A percentile compares a stretch with the other conserved stretches of the same genome.
These are phyloP conservation scores for Probaryconus sp. DNA, from an alignment of 1,140 invertebrate genomes.

Conservation along the genomic window DNA sequence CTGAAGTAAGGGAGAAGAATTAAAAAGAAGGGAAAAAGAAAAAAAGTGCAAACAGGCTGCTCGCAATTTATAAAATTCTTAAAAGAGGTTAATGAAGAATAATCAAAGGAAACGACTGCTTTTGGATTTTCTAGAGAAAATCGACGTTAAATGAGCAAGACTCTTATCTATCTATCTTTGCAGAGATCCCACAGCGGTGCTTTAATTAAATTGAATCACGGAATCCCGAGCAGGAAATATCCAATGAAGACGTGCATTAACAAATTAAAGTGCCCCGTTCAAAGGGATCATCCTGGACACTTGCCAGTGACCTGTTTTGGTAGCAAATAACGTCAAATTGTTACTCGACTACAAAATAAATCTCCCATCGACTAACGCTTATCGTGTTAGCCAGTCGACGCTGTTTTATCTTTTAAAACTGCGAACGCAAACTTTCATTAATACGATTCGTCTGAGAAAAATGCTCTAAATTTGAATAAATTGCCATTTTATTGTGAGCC, in stretches of 20 bases:
- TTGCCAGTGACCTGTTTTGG: constrained; percentile 66
- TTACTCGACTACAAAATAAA: constrained; percentile 31
- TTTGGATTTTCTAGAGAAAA: constrained; percentile 8
- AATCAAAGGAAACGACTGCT: neutral
- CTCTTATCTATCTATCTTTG: constrained; percentile 41
- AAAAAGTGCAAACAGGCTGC: too few relatives aligned
- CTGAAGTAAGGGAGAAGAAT: too few relatives aligned
- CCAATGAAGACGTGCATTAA: constrained; percentile 74
- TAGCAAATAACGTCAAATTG: constrained; percentile 43
- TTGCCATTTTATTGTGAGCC: neutral
- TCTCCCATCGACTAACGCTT: constrained; percentile 6
- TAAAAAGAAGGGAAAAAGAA: too few relatives aligned
- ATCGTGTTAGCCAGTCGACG: too few relatives aligned
- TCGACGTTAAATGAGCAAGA: constrained; percentile 42
- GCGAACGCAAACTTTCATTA: constrained; percentile 3
- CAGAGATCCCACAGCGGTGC: constrained; percentile 65
- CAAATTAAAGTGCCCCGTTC: constrained; percentile 72
- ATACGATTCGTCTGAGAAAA: constrained; percentile 6
- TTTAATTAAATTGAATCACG: constrained; percentile 75
- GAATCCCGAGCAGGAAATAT: constrained; percentile 73
- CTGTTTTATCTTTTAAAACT: neutral
- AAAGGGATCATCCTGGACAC: constrained; percentile 67
- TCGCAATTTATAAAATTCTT: neutral
- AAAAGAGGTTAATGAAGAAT: constrained; percentile 3
- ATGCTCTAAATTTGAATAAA: neutral